phyloP scores from a whole-genome alignment of 1,140 invertebrate species.

The Orius insidiosus region DNA sequence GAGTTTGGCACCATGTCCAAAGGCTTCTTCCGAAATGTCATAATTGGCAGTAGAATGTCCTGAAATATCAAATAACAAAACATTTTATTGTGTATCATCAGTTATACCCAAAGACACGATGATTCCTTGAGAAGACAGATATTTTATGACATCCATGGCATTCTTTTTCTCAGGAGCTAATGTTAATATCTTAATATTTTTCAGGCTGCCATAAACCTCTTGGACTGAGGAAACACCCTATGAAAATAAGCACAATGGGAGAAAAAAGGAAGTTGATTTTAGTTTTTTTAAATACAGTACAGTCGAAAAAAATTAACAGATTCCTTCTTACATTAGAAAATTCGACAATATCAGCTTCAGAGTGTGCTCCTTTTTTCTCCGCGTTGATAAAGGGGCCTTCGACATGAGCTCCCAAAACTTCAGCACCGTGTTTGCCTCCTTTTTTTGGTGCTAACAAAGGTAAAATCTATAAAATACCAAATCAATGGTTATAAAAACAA shows the following conservation, averaged over 20 bases:
- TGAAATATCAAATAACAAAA: constrained; percentile 21
- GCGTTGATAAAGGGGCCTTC: constrained; percentile 94
- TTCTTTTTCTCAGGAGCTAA: constrained; percentile 81
- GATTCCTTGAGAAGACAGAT: constrained; percentile 52
- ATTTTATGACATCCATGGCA: constrained; percentile 50
- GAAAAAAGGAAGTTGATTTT: constrained; percentile 4
- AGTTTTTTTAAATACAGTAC: too few species aligned
- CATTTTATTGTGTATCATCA: constrained; percentile 5
- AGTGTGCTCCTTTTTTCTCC: constrained; percentile 89
- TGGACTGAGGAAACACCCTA: constrained; percentile 48
- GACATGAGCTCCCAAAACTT: constrained; percentile 72
- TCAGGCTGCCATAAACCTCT: constrained; percentile 57
- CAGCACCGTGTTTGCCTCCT: constrained; percentile 50
- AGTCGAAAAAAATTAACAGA: too few species aligned
- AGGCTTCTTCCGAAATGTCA: constrained; percentile 64
- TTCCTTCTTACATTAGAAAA: constrained; percentile 55
- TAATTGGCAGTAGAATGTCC: constrained; percentile 75
- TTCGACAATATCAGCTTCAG: constrained; percentile 46
- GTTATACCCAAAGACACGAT: constrained; percentile 73
- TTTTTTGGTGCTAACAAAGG: constrained; percentile 43
- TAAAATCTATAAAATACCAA: constrained; percentile 31
- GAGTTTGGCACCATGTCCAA: constrained; percentile 70
- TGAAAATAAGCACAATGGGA: too few species aligned
- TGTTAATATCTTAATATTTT: constrained; percentile 75
- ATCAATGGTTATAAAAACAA: background rate